Conservation (phyloP, 1,140 invertebrate genomes). For the Pogonomyrmex barbatus region DNA sequence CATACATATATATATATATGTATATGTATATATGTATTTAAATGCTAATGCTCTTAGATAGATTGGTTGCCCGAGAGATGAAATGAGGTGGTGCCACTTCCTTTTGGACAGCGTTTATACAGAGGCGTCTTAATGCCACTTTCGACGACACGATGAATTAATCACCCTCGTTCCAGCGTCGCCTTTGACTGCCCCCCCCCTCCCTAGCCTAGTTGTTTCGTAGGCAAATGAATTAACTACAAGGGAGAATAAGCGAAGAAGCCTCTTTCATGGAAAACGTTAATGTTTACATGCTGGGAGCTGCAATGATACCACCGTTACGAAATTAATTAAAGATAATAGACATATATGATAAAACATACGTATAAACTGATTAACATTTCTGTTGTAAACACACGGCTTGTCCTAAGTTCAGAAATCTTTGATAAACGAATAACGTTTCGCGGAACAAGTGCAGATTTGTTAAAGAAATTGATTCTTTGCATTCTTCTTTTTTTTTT, state of each 20-base stretch:
- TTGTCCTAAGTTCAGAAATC: neutral
- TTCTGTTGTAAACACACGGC: neutral
- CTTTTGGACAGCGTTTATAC: slow-evolving; percentile 72
- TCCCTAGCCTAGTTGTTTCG: slow-evolving; percentile 35
- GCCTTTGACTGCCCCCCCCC: slow-evolving; percentile 43
- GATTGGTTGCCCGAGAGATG: neutral
- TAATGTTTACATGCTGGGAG: slow-evolving; percentile 54
- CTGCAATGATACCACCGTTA: slow-evolving; percentile 18
- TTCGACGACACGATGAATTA: slow-evolving; percentile 78
- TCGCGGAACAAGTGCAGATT: neutral
- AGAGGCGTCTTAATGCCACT: slow-evolving; percentile 77
- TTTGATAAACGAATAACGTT: neutral
- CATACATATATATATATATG: slow-evolving; percentile 15
- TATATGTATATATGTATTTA: slow-evolving; percentile 75
- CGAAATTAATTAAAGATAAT: slow-evolving; percentile 45
- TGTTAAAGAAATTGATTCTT: neutral
- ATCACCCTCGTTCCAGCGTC: slow-evolving; percentile 69
- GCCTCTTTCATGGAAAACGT: slow-evolving; percentile 67
- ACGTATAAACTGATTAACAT: slow-evolving; percentile 10
- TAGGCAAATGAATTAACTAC: slow-evolving; percentile 62
- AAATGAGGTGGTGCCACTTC: slow-evolving; percentile 66
- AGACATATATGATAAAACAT: neutral
- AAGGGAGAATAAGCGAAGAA: slow-evolving; percentile 71
- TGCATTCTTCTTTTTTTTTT: neutral
- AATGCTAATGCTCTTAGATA: slow-evolving; percentile 78